These are phyloP conservation scores for Ageneiosus marmoratus DNA, from an alignment of 2,113 vertebrate species.

Conservation along the genomic window DNA sequence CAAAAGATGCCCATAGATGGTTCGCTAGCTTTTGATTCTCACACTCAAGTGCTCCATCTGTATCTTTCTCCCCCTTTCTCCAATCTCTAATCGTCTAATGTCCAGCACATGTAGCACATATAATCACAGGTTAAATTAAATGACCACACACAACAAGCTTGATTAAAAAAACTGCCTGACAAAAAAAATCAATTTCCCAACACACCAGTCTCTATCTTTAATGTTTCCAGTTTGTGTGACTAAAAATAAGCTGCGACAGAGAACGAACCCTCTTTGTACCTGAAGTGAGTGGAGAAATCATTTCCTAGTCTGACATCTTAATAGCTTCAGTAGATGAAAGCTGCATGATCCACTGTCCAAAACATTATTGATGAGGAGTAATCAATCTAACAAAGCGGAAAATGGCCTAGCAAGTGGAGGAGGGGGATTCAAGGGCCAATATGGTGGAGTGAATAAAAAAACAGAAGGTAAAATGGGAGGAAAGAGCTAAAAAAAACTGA, in stretches of 20 bases:
- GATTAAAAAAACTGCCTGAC: conserved; percentile 22
- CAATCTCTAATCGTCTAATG: conserved; percentile 22
- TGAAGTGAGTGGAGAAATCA: conserved; percentile 41
- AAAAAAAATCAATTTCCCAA: conserved; percentile 51
- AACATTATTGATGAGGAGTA: conserved; percentile 56
- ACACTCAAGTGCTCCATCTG: conserved; percentile 16
- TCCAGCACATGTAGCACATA: neutral
- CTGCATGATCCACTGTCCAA: conserved; percentile 40
- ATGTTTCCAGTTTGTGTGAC: conserved; percentile 46
- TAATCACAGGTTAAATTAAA: conserved; percentile 13
- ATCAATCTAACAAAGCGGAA: conserved; percentile 51
- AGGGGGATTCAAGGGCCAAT: conserved; percentile 10
- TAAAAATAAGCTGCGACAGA: conserved; percentile 50
- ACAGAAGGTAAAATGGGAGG: conserved; percentile 16
- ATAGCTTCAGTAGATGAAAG: conserved; percentile 54
- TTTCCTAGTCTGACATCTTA: conserved; percentile 53
- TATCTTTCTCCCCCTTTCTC: neutral
- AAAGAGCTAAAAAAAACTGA: conserved; percentile 12
- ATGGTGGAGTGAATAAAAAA: conserved; percentile 17
- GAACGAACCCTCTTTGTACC: conserved; percentile 34
- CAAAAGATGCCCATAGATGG: conserved; percentile 76
- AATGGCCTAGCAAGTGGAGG: conserved; percentile 31
- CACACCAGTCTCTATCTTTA: conserved; percentile 27
- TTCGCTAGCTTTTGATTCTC: conserved; percentile 25
- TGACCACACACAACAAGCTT: conserved; percentile 9